Base-by-base conservation (phyloP, 2,113 vertebrate genomes). In the Motacilla alba region DNA sequence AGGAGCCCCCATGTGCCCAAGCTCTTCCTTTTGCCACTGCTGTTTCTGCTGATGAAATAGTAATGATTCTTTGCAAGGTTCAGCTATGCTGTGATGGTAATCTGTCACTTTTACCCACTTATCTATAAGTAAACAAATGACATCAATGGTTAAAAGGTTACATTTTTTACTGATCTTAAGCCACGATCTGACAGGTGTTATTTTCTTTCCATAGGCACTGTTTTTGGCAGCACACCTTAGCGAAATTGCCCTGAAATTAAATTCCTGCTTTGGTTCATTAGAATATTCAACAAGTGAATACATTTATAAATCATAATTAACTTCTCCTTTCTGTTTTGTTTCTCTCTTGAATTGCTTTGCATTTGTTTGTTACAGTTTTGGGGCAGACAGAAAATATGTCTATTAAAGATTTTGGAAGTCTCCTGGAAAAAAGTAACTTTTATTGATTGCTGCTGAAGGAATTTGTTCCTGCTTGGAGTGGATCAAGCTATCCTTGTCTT, bases 221-320 rank as follows among this genome's bases (percentile, higher is more conserved):
- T 3, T 95, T 94, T 69, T 75, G 56, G 74, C 80, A 97, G 91
- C 43, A 55, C 82, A 90, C 23, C 73, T 91, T 77, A 87, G 81
- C 13, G 31, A 76, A 96, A 87, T 39, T 87, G 73, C 83, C 79
- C 30, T 88, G 94, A 96, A 97, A 98, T 95, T 87, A 95, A 97
- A 97, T 95, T 96, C 68, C 87, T 91, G 63, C 75, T 95, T 94
- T 89, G 52, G 62, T 96, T 97, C 35, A 39, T 97, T 96, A 96
- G 85, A 97, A 96, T 96, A 95, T 95, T 97, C 90, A 96, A 93
- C 69, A 91, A 84, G 69, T 93, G 94, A 97, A 96, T 96, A 94
- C 60, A 91, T 97, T 97, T 96, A 96, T 96, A 96, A 97, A 97
- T 96, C 85, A 94, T 85, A 96, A 98, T 97, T 97, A 97, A 95